Base-by-base conservation (phyloP, 2,113 vertebrate genomes). In the Crotalus viridis region DNA sequence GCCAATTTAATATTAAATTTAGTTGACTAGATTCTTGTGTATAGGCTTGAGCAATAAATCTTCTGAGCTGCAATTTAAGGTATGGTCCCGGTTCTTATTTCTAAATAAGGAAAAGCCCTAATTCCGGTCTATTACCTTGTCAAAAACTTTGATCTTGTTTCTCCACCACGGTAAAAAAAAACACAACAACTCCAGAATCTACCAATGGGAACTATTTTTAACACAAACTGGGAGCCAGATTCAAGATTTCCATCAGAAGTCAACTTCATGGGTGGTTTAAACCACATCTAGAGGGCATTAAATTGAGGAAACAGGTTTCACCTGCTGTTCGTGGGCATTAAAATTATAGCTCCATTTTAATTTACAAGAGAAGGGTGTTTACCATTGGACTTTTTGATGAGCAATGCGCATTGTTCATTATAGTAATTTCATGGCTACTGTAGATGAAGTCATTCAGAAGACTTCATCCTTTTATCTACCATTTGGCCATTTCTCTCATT, bases 81-180 rank as follows among this genome's bases (percentile, higher is more conserved):
- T 33, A 33, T 0, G 28, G 4, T 69, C 28, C 64, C 5, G 1
- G 13, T 69, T 69, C 5, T 69, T 69, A 17, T 43, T 81, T 43
- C 7, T 43, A 81, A 43, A 81, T 81, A 7, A 19, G 33, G 17
- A 3, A 8, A 43, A 43, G n/a, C 6, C 33, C 33, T 81, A 81
- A 81, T 81, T 81, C 17, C 43, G 33, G 19, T 81, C 17, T 43
- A 81, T 81, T 81, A 43, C 21, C 33, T 81, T 43, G 17, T 43
- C 33, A 81, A 21, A 21, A 81, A 39, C 69, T 19, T 81, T 39
- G 6, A 81, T 21, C 6, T 39, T 81, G 15, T 81, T 81, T 19
- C 69, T 39, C 33, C 33, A 81, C n/a, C 0, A 0, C 0, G 0
- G n/a, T n/a, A 39, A 74, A 39, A 74, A 2, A 4, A 21, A 21